Conservation (phyloP, 2,113 vertebrate genomes). For the Eulemur rufifrons region DNA sequence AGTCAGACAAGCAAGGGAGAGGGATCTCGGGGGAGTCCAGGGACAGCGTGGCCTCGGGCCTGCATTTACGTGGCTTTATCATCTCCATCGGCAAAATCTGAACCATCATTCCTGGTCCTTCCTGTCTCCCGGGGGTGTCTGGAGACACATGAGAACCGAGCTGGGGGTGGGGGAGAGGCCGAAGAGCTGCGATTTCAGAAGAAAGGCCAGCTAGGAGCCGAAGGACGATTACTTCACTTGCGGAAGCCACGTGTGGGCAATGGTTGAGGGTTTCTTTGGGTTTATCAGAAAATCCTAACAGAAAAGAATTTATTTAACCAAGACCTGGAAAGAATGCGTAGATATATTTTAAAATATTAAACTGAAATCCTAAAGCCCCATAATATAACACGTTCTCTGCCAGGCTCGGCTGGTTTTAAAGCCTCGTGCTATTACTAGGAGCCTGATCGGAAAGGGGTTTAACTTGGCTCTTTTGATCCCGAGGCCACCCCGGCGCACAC, state of each 20-base stretch:
- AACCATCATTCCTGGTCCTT: neutral
- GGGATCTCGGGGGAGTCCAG: neutral
- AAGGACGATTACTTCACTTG: neutral
- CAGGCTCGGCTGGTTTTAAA: neutral
- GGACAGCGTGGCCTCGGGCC: accelerated
- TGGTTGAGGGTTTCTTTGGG: neutral
- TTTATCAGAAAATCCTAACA: conserved; percentile 47
- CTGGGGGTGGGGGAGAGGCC: neutral
- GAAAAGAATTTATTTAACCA: neutral
- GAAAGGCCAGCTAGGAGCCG: neutral
- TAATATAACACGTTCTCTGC: neutral
- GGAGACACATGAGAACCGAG: neutral
- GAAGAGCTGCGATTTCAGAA: neutral
- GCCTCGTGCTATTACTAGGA: neutral
- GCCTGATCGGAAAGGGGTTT: neutral
- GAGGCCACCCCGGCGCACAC: neutral
- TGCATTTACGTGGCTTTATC: neutral
- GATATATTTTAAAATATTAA: neutral
- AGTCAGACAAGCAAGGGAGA: neutral
- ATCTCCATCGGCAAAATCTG: neutral
- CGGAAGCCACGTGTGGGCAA: neutral
- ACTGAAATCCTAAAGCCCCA: neutral
- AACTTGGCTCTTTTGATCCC: neutral
- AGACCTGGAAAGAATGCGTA: neutral
- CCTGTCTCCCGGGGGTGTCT: conserved; percentile 28